phyloP scores from a whole-genome alignment of 2,113 vertebrate species.

The Spea multiplicata region DNA sequence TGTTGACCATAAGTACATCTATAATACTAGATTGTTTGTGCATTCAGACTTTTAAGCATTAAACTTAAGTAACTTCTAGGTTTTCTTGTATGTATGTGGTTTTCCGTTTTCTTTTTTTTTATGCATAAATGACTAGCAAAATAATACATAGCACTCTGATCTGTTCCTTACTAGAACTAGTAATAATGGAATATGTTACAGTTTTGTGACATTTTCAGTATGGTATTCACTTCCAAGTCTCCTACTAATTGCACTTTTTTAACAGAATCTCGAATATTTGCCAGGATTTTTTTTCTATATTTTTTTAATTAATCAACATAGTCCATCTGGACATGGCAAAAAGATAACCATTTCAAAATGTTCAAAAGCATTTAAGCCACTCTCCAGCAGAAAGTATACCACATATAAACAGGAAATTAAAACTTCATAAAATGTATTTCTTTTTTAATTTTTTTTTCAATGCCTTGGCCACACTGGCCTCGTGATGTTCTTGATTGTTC shows the following conservation, averaged over 20 bases:
- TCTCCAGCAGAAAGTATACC: slow-evolving; percentile 29
- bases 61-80: slow-evolving; percentile 79
- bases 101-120: background rate
- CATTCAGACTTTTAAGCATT: slow-evolving; percentile 84
- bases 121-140: too few species aligned
- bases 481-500: too few species aligned
- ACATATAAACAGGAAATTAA: slow-evolving; percentile 9
- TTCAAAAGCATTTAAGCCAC: slow-evolving; percentile 8
- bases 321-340: slow-evolving; percentile 40
- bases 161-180: too few species aligned
- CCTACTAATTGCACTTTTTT: slow-evolving; percentile 29
- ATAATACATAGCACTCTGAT: too few species aligned
- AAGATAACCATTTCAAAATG: slow-evolving; percentile 9
- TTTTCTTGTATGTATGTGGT: slow-evolving; percentile 3
- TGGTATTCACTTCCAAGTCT: slow-evolving; percentile 9
- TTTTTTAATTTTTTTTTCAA: background rate
- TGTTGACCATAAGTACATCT: slow-evolving; percentile 79
- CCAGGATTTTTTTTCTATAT: slow-evolving; percentile 6
- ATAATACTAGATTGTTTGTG: slow-evolving; percentile 82
- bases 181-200: too few species aligned
- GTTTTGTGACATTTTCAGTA: too few species aligned
- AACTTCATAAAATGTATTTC: slow-evolving; percentile 12
- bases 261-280: slow-evolving; percentile 31
- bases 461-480: too few species aligned
- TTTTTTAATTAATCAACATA: slow-evolving; percentile 36